These are phyloP conservation scores for Poecilia latipinna DNA, from an alignment of 2,113 vertebrate species.

Conservation along the genomic window DNA sequence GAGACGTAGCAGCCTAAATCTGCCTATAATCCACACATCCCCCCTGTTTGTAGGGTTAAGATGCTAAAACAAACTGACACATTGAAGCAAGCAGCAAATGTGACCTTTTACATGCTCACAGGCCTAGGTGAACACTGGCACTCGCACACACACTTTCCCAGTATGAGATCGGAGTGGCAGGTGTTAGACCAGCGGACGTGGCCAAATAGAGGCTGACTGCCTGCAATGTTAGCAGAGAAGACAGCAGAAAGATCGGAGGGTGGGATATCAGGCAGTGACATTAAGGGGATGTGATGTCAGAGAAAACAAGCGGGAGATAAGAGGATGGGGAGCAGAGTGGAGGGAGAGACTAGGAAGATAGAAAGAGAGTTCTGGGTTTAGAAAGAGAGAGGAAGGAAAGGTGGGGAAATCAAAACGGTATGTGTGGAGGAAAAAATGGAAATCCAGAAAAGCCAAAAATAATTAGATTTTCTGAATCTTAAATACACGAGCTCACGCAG, in stretches of 20 bases:
- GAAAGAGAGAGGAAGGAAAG: constrained; percentile 1
- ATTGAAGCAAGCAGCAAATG: neutral
- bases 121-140: neutral
- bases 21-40: constrained; percentile 54
- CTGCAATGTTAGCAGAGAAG: constrained; percentile 6
- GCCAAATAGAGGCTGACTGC: constrained; percentile 24
- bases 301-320: constrained; percentile 11
- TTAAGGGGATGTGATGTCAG: constrained; percentile 31
- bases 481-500: neutral
- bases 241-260: constrained; percentile 42
- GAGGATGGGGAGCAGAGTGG: constrained; percentile 1
- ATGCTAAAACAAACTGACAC: constrained; percentile 11
- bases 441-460: neutral
- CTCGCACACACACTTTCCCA: constrained; percentile 1
- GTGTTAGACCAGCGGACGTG: constrained; percentile 52
- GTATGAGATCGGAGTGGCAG: constrained; percentile 33
- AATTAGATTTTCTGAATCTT: neutral
- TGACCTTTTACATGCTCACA: neutral
- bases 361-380: constrained; percentile 26
- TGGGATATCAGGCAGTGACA: constrained; percentile 28
- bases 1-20: constrained; percentile 60
- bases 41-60: constrained; percentile 20
- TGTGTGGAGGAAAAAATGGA: neutral
- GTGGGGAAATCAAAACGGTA: neutral
- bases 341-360: constrained; percentile 17